Conservation (phyloP, 2,113 vertebrate species). For the Pedetes capensis region DNA sequence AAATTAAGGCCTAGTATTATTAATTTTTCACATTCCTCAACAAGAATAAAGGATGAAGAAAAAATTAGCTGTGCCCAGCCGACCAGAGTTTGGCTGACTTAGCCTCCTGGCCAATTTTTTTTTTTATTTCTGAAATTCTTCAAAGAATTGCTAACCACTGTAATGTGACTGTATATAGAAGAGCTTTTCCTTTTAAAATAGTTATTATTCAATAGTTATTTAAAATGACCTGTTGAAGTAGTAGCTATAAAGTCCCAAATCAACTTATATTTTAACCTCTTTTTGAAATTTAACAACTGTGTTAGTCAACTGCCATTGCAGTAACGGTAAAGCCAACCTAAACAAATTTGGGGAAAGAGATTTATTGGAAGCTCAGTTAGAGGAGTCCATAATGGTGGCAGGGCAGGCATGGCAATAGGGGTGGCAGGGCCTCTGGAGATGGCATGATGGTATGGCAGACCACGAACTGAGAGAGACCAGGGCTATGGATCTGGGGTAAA, state of each 20-base stretch:
- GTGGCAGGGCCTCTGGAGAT: too few species aligned
- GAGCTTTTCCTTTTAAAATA: neutral
- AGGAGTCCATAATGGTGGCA: too few species aligned
- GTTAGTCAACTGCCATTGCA: too few species aligned
- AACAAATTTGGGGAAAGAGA: too few species aligned
- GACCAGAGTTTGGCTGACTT: neutral
- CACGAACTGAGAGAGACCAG: too few species aligned
- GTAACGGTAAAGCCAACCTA: too few species aligned
- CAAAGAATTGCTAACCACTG: neutral
- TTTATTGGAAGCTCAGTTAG: too few species aligned
- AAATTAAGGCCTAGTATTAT: neutral
- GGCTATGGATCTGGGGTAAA: too few species aligned
- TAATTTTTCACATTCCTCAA: neutral
- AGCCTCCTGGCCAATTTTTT: neutral
- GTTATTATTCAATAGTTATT: neutral
- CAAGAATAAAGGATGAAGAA: neutral
- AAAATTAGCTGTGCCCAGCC: neutral
- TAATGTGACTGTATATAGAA: neutral
- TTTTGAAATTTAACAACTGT: neutral
- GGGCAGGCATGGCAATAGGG: too few species aligned
- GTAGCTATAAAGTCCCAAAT: neutral
- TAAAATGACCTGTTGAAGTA: neutral
- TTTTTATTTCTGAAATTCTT: neutral
- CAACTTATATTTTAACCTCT: neutral
- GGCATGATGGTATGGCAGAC: too few species aligned